Conservation (phyloP, 2,888 invertebrate species). For the Brachyopa scutellaris region DNA sequence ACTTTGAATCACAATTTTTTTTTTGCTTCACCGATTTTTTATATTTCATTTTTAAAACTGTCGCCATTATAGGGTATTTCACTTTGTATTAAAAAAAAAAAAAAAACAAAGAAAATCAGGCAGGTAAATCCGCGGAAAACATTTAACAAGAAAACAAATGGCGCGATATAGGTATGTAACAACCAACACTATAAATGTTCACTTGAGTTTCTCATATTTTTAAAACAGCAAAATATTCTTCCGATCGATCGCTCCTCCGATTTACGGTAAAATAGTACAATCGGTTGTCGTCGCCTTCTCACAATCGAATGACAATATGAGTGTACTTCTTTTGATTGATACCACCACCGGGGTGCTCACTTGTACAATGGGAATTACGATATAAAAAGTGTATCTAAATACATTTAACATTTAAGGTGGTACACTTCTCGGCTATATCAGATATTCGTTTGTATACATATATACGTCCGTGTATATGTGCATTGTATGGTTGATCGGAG, state of each 20-base stretch:
- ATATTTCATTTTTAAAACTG: slow-evolving; percentile 51
- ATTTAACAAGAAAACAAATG: slow-evolving; percentile 1
- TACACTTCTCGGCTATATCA: slow-evolving; percentile 21
- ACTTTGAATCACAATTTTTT: slow-evolving; percentile 30
- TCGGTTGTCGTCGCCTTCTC: slow-evolving; percentile 54
- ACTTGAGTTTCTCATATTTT: slow-evolving; percentile 34
- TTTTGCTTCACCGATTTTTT: slow-evolving; percentile 52
- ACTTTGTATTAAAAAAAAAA: not conserved
- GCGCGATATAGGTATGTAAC: not conserved
- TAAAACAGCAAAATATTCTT: slow-evolving; percentile 7
- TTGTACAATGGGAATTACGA: slow-evolving; percentile 52
- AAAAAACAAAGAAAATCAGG: not conserved
- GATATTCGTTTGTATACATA: too few relatives aligned
- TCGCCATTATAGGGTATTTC: slow-evolving; percentile 38
- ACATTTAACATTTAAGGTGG: slow-evolving; percentile 52
- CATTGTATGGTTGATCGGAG: slow-evolving; percentile 25
- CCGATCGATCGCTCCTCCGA: slow-evolving; percentile 8
- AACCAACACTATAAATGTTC: not conserved
- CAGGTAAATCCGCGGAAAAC: slow-evolving; percentile 19
- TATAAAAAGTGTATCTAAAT: slow-evolving; percentile 61
- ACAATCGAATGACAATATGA: slow-evolving; percentile 59
- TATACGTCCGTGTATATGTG: slow-evolving; percentile 56
- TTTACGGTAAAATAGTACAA: too few relatives aligned
- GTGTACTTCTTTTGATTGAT: slow-evolving; percentile 49
- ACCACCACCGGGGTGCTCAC: slow-evolving; percentile 61